A percentile compares a stretch with the other conserved stretches of the same genome.
Conservation (phyloP, 1,140 invertebrate species). For the Trichonephila clavipes region DNA sequence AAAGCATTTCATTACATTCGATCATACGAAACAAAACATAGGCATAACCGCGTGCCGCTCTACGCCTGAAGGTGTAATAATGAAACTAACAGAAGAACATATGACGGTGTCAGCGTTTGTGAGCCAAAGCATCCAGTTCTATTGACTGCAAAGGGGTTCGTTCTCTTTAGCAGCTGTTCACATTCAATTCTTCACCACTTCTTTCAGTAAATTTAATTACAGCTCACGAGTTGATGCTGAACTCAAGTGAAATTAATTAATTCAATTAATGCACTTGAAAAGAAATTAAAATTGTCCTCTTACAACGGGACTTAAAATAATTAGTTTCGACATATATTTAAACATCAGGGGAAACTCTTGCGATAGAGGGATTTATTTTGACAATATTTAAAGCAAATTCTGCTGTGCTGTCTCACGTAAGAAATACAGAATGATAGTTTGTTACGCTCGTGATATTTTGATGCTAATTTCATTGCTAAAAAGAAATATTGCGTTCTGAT, state of each 20-base stretch:
- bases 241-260: neutral
- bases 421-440: too few relatives aligned
- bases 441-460: too few relatives aligned
- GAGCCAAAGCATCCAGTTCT: neutral
- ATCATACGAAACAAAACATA: too few relatives aligned
- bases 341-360: neutral
- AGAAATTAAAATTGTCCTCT: neutral
- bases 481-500: too few relatives aligned
- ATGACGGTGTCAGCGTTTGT: neutral
- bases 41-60: neutral
- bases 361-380: too few relatives aligned
- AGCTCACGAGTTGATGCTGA: neutral
- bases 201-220: neutral
- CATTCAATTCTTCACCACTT: neutral
- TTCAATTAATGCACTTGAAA: neutral
- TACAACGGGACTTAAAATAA: neutral
- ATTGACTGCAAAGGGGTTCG: neutral
- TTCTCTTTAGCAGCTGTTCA: neutral
- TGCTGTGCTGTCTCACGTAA: too few relatives aligned
- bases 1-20: too few relatives aligned
- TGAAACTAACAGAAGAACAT: neutral
- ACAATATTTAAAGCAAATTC: too few relatives aligned
- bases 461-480: too few relatives aligned
- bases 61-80: neutral
- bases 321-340: neutral